Base-by-base conservation (phyloP, 2,113 vertebrate species). In the Percopsis transmontana region DNA sequence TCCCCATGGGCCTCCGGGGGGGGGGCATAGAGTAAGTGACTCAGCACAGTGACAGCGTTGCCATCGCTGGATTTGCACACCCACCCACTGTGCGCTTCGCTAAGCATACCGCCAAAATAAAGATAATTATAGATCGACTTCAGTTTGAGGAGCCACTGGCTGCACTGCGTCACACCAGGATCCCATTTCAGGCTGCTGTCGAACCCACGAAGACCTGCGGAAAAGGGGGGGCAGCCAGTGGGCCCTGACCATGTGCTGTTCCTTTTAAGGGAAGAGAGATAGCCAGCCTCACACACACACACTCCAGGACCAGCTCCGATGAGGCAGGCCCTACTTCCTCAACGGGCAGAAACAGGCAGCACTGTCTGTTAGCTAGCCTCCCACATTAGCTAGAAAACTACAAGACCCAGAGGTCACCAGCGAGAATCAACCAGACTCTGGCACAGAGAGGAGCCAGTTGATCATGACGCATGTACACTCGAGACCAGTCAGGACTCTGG, bases 221-320 rank as follows among this genome's bases (percentile, higher is more conserved):
- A 68, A 79, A 81, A n/a, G 16, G 18, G 16, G 16, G 53, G 82
- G 76, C 62, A 65, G 72, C 77, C 66, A 70, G 71, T 23, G 2
- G 48, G 68, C 48, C 0, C 58, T 5, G 18, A 44, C 76, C 81
- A 80, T 76, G 85, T 85, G 85, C 78, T 77, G 83, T 79, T 82
- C 91, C 91, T 91, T 92, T 80, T 90, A 91, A 90, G 90, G 90
- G 68, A 73, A 83, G 79, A 62, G 80, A 74, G 72, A 83, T 77
- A 62, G 80, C 73, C 74, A 39, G 51, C 68, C 67, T 65, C 23
- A 11, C 71, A 42, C 66, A 12, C 66, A 11, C 20, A 51, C 57
- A 19, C 58, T 64, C 57, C 41, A 44, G 41, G 50, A 71, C 62
- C 64, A 57, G 68, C 53, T 39, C 68, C 39, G 62, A n/a, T 44